phyloP scores from a whole-genome alignment of 2,113 vertebrate species.

The Ardeotis arabs region DNA sequence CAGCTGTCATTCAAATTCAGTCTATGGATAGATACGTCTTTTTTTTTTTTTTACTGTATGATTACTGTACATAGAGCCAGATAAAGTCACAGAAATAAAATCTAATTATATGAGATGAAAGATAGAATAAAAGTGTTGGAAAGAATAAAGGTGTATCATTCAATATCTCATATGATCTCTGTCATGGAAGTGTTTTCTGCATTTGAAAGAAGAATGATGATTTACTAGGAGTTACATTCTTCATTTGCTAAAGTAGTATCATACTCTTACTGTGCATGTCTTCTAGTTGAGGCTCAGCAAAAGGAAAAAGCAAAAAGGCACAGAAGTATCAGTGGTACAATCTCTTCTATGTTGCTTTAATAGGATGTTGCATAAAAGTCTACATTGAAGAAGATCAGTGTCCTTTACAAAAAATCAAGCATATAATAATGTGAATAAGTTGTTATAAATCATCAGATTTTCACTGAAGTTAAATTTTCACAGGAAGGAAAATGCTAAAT shows the following conservation, averaged over 20 bases:
- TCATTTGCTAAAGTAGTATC: background rate
- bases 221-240: background rate
- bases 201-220: background rate
- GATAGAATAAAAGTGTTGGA: background rate
- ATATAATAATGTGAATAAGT: background rate
- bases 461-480: background rate
- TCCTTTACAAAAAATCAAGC: background rate
- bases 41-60: background rate
- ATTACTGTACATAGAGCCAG: background rate
- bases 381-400: background rate
- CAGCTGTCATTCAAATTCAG: conserved; percentile 33
- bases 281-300: background rate
- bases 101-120: background rate
- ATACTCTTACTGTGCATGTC: background rate
- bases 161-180: background rate
- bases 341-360: background rate
- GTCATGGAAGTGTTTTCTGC: background rate
- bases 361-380: background rate
- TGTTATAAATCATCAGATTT: background rate
- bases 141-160: background rate
- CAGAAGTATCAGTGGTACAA: background rate
- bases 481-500: background rate
- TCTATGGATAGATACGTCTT: background rate
- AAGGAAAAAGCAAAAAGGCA: background rate
- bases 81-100: background rate